Conservation (phyloP, 2,113 vertebrate species). For the Furnarius figulus region DNA sequence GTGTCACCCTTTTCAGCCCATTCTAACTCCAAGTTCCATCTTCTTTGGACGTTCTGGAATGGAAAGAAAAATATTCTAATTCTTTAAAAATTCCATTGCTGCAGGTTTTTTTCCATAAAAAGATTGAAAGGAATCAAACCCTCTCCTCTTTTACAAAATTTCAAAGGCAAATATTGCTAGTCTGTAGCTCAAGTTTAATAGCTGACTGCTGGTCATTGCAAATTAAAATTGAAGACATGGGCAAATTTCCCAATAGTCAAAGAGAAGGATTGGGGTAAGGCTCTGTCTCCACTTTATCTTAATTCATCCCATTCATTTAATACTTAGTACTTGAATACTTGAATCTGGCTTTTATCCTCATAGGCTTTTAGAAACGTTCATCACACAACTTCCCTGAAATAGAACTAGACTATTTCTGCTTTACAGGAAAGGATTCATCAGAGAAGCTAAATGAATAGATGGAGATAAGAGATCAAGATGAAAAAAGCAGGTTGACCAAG, state of each 20-base stretch:
- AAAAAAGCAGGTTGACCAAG: background rate
- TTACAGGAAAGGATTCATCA: slow-evolving; percentile 38
- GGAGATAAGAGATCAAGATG: background rate
- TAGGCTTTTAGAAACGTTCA: background rate
- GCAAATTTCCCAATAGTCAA: background rate
- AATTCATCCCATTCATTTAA: background rate
- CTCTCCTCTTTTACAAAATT: background rate
- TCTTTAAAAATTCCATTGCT: background rate
- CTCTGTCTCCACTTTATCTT: background rate
- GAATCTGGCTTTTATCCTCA: slow-evolving; percentile 6
- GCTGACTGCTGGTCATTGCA: background rate
- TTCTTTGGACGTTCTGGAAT: background rate
- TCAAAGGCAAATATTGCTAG: background rate
- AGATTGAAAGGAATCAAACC: background rate
- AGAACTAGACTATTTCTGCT: slow-evolving; percentile 3
- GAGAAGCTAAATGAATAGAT: background rate
- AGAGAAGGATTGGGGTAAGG: background rate
- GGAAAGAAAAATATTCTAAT: background rate
- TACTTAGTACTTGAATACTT: background rate
- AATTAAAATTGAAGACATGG: background rate
- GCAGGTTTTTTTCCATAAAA: background rate
- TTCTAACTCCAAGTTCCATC: background rate
- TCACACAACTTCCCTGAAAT: slow-evolving; percentile 27
- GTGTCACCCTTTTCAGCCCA: background rate
- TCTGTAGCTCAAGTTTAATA: background rate